Base-by-base conservation (phyloP, 2,888 invertebrate species). In the Allacma fusca region DNA sequence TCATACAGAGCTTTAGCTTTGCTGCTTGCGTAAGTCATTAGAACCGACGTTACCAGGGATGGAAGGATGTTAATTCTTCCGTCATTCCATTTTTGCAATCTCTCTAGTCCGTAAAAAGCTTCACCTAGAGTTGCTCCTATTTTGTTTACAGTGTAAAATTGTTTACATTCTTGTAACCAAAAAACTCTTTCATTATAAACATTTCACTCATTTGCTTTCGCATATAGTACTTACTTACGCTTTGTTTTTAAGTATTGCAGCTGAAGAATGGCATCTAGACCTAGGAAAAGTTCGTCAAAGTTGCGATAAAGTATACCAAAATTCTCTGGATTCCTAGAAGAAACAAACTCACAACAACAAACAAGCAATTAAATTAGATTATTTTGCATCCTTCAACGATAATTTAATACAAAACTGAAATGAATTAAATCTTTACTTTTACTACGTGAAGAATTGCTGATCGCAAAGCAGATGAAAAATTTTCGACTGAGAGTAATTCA, bases 21-120 rank as follows among this genome's bases (percentile, higher is more conserved):
- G 24, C 40, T 24, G n/a, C 59, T 74, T 21, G 29, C 28, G 26
- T 74, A 74, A 19, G 74, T 59, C 12, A 74, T n/a, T 13, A 74
- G 24, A 40, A 64, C 64, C 1, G 64, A 64, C 1, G 64, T 23
- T 24, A 29, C n/a, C 1, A 74, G 40, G 1, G 74, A 74, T 21
- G 43, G 65, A 24, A 65, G 12, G 23, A 64, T 40, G 23, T 24
- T 34, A 64, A 65, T 43, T 43, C 40, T 43, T 34, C 40, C 74
- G 2, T 43, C 26, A 1, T 40, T 21, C 23, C 7, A n/a, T 13
- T 57, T 76, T 1, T 24, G 19, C 29, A 29, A 19, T 73, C 83
- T 79, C 76, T 83, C 81, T 16, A 83, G 59, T 1, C 83, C 83
- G 44, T 82, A 83, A 74, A 83, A 83, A 13, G 83, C 79, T 78